phyloP scores from a whole-genome alignment of 2,113 vertebrate species.

The Poeciliopsis prolifica region DNA sequence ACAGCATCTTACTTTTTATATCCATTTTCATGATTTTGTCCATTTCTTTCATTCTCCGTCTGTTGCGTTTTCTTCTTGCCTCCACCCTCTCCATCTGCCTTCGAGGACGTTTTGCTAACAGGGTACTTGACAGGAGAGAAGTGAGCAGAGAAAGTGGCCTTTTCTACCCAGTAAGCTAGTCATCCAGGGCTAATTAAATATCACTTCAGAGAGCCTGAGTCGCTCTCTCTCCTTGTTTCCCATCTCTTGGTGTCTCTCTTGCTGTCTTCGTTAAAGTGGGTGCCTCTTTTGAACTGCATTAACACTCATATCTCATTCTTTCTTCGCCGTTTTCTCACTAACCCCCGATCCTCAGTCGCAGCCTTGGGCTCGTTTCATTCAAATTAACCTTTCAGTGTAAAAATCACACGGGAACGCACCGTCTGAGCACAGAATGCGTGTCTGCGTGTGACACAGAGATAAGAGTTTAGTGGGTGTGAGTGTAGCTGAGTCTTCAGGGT shows the following conservation, averaged over 20 bases:
- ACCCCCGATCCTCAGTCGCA: slow-evolving; percentile 45
- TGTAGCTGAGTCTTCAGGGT: slow-evolving; percentile 35
- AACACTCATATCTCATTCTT: slow-evolving; percentile 25
- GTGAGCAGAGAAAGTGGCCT: slow-evolving; percentile 58
- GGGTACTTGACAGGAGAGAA: slow-evolving; percentile 69
- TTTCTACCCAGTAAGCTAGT: slow-evolving; percentile 66
- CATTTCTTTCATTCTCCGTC: slow-evolving; percentile 18
- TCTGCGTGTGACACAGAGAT: background rate
- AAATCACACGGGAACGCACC: slow-evolving; percentile 65
- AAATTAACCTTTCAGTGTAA: slow-evolving; percentile 78
- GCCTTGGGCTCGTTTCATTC: slow-evolving; percentile 65
- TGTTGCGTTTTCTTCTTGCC: slow-evolving; percentile 46
- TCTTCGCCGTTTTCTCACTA: slow-evolving; percentile 18
- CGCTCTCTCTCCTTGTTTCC: slow-evolving; percentile 25
- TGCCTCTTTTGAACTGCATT: slow-evolving; percentile 54
- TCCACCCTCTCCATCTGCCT: slow-evolving; percentile 58
- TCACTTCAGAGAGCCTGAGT: slow-evolving; percentile 46
- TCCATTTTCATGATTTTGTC: slow-evolving; percentile 33
- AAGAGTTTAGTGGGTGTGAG: background rate
- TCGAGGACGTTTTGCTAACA: slow-evolving; percentile 67
- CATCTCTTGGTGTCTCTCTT: slow-evolving; percentile 32
- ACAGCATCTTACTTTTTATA: slow-evolving; percentile 2
- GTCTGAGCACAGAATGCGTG: slow-evolving; percentile 20
- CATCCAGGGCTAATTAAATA: slow-evolving; percentile 78
- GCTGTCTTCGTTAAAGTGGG: slow-evolving; percentile 46